These are phyloP conservation scores for Steinernema scapterisci DNA, from an alignment of 2,888 invertebrate genomes.

Conservation along the genomic window DNA sequence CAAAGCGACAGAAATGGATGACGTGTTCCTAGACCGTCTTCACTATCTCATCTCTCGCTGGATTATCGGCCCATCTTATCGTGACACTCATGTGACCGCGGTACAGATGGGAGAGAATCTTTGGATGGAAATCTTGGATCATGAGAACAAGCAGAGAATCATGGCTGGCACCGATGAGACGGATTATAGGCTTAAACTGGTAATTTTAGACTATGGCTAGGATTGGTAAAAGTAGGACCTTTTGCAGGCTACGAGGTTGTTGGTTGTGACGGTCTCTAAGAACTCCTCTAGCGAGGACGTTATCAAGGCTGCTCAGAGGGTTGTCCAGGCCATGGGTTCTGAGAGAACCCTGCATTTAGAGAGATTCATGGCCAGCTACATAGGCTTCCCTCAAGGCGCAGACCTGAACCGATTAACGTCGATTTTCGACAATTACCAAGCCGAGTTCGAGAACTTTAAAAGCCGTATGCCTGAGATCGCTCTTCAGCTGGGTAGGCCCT, in stretches of 20 bases:
- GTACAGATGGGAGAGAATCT: not conserved
- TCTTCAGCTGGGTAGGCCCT: not conserved
- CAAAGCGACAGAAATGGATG: slow-evolving; percentile 10
- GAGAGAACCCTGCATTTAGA: not conserved
- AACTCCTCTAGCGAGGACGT: not conserved
- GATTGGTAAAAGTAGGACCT: too few relatives aligned
- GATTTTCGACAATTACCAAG: not conserved
- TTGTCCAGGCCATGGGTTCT: not conserved
- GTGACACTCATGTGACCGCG: not conserved
- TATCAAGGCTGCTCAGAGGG: not conserved
- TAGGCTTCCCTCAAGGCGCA: not conserved
- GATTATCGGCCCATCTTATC: not conserved
- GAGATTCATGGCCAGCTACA: slow-evolving; percentile 1
- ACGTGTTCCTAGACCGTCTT: not conserved
- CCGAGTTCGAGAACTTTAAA: not conserved
- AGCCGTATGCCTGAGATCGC: not conserved
- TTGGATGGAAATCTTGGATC: not conserved
- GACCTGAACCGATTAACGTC: not conserved
- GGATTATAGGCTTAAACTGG: not conserved
- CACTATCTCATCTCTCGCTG: slow-evolving; percentile 1
- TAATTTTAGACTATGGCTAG: too few relatives aligned
- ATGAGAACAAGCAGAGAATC: slow-evolving; percentile 1
- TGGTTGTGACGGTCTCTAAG: too few relatives aligned
- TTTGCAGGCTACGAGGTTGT: not conserved
- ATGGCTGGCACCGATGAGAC: slow-evolving; percentile 4